Base-by-base conservation (phyloP, 2,888 invertebrate species). In the Heliconius hortense region DNA sequence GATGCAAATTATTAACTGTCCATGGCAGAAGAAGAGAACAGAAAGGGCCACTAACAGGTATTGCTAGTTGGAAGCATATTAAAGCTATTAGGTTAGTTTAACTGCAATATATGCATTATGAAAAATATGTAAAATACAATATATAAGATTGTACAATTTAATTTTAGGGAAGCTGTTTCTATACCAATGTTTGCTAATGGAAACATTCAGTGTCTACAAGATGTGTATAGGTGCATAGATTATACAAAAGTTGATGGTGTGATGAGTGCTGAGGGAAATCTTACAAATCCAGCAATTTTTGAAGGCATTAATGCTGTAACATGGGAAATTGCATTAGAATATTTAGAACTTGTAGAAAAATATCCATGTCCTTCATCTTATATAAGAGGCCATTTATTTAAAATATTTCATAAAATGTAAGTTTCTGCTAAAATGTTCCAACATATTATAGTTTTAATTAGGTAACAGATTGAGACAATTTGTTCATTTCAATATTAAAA, bases 181-280 rank as follows among this genome's bases (percentile, higher is more conserved):
- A 97, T 99, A 84, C 99, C 99, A 21, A 97, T 99, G 85, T 96
- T 99, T 88, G 98, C 99, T 39, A 99, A 99, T 94, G 99, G 99
- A 24, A 99, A 99, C 87, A 98, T 99, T 81, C 98, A 99, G 88
- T 97, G 97, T 83, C 88, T 98, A 82, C 96, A 96, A 84, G 99
- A 99, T 94, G 96, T 98, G 2, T 92, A 96, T 75, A 94, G 96
- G 79, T 99, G 99, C 88, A 90, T 99, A 72, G 93, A 95, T 75
- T 96, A 96, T 83, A 99, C 99, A 0, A 97, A 97, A 43, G 98
- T 96, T 4, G 94, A 96, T 85, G 98, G 97, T 62, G 97, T 98
- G 0, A 98, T 98, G 98, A 96, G 97, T 84, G 97, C 97, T 79
- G 99, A 99, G 93, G 99, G 99, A 1, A 98, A 98, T 89, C 95